phyloP scores from a whole-genome alignment of 2,888 invertebrate genomes.

The Macrophya alboannulata region DNA sequence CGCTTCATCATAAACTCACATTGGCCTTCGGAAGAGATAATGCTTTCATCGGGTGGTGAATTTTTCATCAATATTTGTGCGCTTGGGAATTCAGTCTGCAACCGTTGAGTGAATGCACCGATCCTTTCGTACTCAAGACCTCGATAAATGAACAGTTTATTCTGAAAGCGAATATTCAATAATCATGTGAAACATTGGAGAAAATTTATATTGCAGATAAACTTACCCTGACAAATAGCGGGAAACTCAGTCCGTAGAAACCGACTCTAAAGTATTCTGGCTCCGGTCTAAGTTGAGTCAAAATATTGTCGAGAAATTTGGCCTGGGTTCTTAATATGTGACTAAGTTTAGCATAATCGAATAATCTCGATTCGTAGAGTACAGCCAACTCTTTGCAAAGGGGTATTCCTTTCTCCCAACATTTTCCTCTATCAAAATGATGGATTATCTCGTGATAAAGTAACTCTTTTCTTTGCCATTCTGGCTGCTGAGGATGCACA shows the following conservation, averaged over 20 bases:
- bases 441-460: constrained; percentile 94
- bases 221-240: constrained; percentile 95
- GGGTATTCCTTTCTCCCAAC: constrained; percentile 98
- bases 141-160: constrained; percentile 97
- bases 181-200: constrained; percentile 50
- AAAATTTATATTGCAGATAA: constrained; percentile 10
- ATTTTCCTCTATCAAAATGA: constrained; percentile 97
- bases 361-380: constrained; percentile 92
- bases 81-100: constrained; percentile 96
- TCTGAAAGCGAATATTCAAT: constrained; percentile 82
- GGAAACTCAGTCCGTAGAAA: constrained; percentile 96
- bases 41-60: constrained; percentile 93
- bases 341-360: constrained; percentile 94
- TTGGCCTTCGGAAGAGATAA: constrained; percentile 92
- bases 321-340: constrained; percentile 93
- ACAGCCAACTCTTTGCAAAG: constrained; percentile 94
- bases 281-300: constrained; percentile 93
- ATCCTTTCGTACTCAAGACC: constrained; percentile 97
- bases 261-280: constrained; percentile 98
- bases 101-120: constrained; percentile 95
- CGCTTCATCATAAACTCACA: constrained; percentile 81
- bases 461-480: constrained; percentile 95
- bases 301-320: constrained; percentile 94
- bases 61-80: constrained; percentile 97
- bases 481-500: constrained; percentile 88